phyloP scores from a whole-genome alignment of 2,797 vertebrate genomes.

The Hypotaenidia philippensis region DNA sequence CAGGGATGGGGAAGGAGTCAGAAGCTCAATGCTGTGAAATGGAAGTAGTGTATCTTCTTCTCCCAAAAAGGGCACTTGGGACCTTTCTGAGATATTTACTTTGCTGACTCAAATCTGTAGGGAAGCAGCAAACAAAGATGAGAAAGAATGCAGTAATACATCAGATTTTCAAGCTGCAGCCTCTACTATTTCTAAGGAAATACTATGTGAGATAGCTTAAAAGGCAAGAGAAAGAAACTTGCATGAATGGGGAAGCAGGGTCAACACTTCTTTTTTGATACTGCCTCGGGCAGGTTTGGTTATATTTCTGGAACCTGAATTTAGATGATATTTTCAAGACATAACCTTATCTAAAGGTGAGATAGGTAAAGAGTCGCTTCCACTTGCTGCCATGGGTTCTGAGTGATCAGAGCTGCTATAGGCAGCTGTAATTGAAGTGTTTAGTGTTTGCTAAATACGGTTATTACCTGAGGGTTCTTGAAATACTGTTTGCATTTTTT shows the following conservation, averaged over 20 bases:
- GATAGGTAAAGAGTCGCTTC: not conserved
- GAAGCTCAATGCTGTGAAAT: not conserved
- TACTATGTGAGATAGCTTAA: not conserved
- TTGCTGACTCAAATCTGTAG: not conserved
- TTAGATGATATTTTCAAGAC: not conserved
- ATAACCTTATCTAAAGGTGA: not conserved
- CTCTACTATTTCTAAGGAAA: not conserved
- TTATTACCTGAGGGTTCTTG: constrained; percentile 73
- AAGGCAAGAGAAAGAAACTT: not conserved
- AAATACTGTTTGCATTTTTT: constrained; percentile 73
- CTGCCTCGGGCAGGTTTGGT: not conserved
- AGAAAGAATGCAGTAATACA: not conserved
- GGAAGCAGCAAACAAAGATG: not conserved
- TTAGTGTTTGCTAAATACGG: constrained; percentile 69
- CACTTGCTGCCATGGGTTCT: not conserved
- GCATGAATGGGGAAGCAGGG: not conserved
- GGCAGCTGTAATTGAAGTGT: constrained; percentile 60
- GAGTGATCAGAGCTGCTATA: constrained; percentile 41
- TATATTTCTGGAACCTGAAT: not conserved
- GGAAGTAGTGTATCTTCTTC: not conserved
- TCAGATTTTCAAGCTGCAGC: not conserved
- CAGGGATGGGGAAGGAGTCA: fast-evolving
- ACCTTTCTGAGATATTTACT: not conserved
- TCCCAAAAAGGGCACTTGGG: not conserved
- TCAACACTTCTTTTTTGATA: not conserved